Conservation (phyloP, 1,140 invertebrate species). For the Anadara kagoshimensis region DNA sequence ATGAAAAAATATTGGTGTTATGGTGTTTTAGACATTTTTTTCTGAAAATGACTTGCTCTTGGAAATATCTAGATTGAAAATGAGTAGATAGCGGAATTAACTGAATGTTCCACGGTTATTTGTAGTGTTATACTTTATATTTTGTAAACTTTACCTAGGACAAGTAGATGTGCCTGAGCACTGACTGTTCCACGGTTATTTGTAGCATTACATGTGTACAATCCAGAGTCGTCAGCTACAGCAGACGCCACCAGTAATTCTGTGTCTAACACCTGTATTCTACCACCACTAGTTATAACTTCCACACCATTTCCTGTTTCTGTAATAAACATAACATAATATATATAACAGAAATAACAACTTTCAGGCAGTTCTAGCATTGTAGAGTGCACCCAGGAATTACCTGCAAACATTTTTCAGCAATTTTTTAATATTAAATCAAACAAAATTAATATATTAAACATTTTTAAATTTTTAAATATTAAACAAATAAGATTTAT, state of each 20-base stretch:
- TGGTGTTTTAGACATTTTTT: too few species aligned
- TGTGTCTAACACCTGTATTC: conserved; percentile 87
- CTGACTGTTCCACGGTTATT: conserved; percentile 91
- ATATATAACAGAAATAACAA: not conserved
- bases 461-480: too few species aligned
- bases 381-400: not conserved
- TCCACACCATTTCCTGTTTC: conserved; percentile 30
- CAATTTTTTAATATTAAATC: not conserved
- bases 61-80: too few species aligned
- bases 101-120: too few species aligned
- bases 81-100: too few species aligned
- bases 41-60: too few species aligned
- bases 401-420: not conserved
- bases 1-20: too few species aligned
- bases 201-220: conserved; percentile 90
- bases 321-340: conserved; percentile 10
- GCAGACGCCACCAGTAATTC: conserved; percentile 90
- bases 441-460: too few species aligned
- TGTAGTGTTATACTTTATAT: too few species aligned
- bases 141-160: conserved; percentile 74
- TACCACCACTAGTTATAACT: conserved; percentile 76
- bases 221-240: conserved; percentile 84
- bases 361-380: not conserved
- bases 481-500: too few species aligned
- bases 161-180: conserved; percentile 86